A percentile compares a stretch with the other conserved stretches of the same genome.
These are phyloP conservation scores for Zapus hudsonius DNA, from an alignment of 2,113 vertebrate genomes.

Conservation along the genomic window DNA sequence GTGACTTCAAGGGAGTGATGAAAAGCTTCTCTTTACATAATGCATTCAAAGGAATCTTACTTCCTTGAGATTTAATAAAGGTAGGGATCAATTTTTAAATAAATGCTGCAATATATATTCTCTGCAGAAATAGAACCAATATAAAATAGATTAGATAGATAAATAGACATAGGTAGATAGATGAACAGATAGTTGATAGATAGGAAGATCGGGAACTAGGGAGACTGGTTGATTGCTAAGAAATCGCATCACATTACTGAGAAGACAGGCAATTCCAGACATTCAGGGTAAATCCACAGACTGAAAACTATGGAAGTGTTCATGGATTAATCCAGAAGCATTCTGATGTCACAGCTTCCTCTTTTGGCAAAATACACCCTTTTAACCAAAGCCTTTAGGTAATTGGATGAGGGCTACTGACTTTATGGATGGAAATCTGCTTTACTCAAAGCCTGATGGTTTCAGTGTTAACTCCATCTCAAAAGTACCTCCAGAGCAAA, in stretches of 20 bases:
- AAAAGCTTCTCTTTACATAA: constrained; percentile 1
- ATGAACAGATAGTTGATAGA: neutral
- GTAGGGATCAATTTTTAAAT: neutral
- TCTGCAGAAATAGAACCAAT: neutral
- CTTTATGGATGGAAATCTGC: neutral
- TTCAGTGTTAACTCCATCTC: neutral
- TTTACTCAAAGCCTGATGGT: neutral
- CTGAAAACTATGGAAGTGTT: neutral
- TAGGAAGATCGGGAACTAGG: neutral
- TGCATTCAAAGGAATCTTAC: neutral
- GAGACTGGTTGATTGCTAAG: neutral
- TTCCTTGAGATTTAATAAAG: neutral
- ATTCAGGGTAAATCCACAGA: neutral
- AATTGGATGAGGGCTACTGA: neutral
- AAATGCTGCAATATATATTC: neutral
- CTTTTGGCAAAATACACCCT: neutral
- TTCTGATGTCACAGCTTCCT: neutral
- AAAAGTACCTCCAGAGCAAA: neutral
- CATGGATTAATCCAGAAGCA: neutral
- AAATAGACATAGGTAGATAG: neutral
- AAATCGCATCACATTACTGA: neutral
- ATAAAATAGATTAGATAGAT: neutral
- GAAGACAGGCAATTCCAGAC: neutral
- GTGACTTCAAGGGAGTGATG: neutral
- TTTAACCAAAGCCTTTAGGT: neutral